Evolutionary conservation across 1,140 invertebrate genomes (phyloP), one percentile per base, ranked within the genome.

Genomic region (Caenorhabditis elegans): DNA sequence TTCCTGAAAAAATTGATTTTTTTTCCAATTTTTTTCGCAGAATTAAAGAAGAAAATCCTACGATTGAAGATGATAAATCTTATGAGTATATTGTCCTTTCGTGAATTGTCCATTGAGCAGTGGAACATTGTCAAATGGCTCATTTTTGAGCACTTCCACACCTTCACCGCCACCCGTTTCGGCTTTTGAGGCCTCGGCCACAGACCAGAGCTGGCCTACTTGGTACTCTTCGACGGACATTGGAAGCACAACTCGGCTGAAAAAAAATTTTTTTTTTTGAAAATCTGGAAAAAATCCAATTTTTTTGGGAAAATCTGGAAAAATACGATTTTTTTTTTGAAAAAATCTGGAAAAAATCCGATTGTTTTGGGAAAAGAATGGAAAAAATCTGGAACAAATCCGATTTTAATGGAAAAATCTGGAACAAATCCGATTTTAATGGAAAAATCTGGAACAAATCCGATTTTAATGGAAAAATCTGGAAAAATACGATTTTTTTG

Each of bases 121-220:
- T 49, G 94, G 95, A 88, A 93, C 92, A 90, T 96, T 93, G 86
- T 93, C 93, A 91, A 97, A 98, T 22, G 95, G 95, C 92, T 98
- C 96, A 93, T 97, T 97, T 91, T 95, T 95, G 85, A 96, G 91
- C 46, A 99, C 97, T 92, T 99, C 96, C 88, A 99, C 97, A 76
- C 98, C 98, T 92, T 99, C 98, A 51, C 97, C 97, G 83, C 98
- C 98, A 3, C 98, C 98, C 0, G 98, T 99, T 91, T 99, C 97
- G 92, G 98, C 96, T 93, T 98, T 99, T 90, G 96, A 98, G 13
- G 96, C 96, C 91, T 99, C 95, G 17, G 98, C 98, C 47, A 99
- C 97, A 83, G 96, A 97, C 91, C 93, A 99, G 84, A 99, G 92
- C 92, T 99, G 98, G 82, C 95, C 98, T 36, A 89, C 87, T 82